These are phyloP conservation scores for Mercenaria mercenaria DNA, from an alignment of 1,140 invertebrate genomes.

Conservation along the genomic window DNA sequence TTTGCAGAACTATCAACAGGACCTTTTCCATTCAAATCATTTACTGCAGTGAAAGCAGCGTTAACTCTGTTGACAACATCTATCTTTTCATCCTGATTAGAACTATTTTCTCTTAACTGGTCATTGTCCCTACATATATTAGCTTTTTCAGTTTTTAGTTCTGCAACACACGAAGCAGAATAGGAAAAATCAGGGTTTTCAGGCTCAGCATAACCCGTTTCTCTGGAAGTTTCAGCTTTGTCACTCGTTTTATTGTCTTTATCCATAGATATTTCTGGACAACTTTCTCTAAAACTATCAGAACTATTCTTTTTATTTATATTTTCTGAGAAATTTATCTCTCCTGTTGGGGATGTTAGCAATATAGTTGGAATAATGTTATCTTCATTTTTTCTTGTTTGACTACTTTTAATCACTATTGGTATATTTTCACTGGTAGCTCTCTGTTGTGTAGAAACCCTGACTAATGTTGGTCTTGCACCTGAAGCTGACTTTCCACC, in stretches of 20 bases:
- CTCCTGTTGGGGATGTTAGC: background rate
- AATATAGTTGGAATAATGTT: background rate
- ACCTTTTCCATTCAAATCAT: too few species aligned
- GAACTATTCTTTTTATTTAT: background rate
- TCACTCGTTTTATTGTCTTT: too few species aligned
- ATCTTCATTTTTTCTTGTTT: background rate
- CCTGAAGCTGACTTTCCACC: background rate
- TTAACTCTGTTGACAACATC: too few species aligned
- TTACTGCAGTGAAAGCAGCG: too few species aligned
- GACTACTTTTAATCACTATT: background rate
- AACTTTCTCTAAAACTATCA: too few species aligned
- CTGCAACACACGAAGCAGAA: background rate
- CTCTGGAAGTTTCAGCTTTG: too few species aligned
- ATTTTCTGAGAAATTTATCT: background rate
- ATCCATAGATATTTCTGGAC: too few species aligned
- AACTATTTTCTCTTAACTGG: background rate
- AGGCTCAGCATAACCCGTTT: background rate
- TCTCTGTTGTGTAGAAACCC: background rate
- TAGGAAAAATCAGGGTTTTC: background rate
- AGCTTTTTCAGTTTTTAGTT: background rate
- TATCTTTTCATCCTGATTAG: too few species aligned
- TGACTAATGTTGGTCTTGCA: background rate
- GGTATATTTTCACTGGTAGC: background rate
- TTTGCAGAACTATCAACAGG: background rate
- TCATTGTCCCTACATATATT: too few species aligned